Evolutionary conservation across 1,140 invertebrate species (phyloP), one percentile per base, ranked within the genome.

Genomic region (Subanguina moxae): DNA sequence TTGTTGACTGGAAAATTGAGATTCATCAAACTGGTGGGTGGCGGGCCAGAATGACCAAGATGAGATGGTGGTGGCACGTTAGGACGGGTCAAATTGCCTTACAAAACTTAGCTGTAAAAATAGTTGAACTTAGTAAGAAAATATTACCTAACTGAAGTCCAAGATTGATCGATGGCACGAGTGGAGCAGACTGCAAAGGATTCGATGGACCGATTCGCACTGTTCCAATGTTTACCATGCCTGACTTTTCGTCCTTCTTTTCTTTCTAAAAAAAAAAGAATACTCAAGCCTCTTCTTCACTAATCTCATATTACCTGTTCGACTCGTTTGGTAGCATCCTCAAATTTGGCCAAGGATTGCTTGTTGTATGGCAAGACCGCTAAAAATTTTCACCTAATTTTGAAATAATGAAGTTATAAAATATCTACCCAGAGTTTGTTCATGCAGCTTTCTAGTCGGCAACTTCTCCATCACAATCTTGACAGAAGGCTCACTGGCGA

Each of bases 331-430:
- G 67, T 74, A 1, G 73, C 75, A 13, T 84, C 80, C 74, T 88
- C 87, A 80, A 87, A 86, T 82, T 87, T 87, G 73, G 86, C 87
- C 30, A 91, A 85, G 67, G 91, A 90, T 84, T 93, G 90, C 86
- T 95, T 96, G 64, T 90, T 97, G 43, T 93, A 94, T 82, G 90
- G 89, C 21, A 94, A 95, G 42, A 97, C 94, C 62, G 93, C 32
- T 38, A 38, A 38, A 38, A 38, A 38, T 38, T n/a, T n/a, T n/a
- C n/a, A n/a, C n/a, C n/a, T n/a, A n/a, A n/a, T n/a, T n/a, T n/a
- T n/a, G n/a, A n/a, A n/a, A n/a, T n/a, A n/a, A n/a, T n/a, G n/a
- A n/a, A n/a, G n/a, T n/a, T n/a, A n/a, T n/a, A 38, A 38, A 38
- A 3, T 38, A 11, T 11, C 3, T 38, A 38, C 32, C 88, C 0